A percentile compares a stretch with the other conserved stretches of the same genome.
Evolutionary conservation across 2,797 vertebrate species (phyloP).

Genomic region (Micropoecilia bifurca): DNA sequence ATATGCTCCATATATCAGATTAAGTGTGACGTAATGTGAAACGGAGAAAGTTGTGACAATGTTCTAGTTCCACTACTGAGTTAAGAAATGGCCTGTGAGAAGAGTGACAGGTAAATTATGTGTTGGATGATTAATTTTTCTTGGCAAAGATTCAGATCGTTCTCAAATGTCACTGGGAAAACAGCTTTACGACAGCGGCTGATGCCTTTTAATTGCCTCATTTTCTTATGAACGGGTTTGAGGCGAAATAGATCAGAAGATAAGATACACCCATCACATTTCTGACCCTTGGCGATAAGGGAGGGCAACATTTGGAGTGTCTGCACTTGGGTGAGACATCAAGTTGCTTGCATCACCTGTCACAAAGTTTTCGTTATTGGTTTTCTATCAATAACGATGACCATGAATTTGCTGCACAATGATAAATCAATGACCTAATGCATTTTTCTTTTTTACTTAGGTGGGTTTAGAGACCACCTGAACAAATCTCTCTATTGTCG

Average conservation of each 20-base stretch:
- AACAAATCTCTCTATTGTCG: not conserved
- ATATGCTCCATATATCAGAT: conserved; percentile 17
- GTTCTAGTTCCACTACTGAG: conserved; percentile 55
- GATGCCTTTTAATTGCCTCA: conserved; percentile 61
- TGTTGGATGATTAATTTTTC: conserved; percentile 51
- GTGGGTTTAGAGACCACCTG: not conserved
- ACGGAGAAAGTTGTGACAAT: conserved; percentile 36
- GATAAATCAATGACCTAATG: not conserved
- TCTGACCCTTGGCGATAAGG: conserved; percentile 21
- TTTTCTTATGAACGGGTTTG: conserved; percentile 39
- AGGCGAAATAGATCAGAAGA: conserved; percentile 55
- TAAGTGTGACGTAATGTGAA: conserved; percentile 45
- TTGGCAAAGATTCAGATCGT: conserved; percentile 48
- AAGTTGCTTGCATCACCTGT: not conserved
- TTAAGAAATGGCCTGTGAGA: conserved; percentile 30
- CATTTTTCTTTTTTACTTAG: not conserved
- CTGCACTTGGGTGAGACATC: not conserved
- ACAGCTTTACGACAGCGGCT: conserved; percentile 45
- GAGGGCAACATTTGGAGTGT: conserved; percentile 20
- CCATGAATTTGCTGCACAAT: not conserved
- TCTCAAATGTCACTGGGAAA: conserved; percentile 51
- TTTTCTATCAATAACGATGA: not conserved
- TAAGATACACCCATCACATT: conserved; percentile 41
- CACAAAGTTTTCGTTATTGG: not conserved
- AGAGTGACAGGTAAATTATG: conserved; percentile 67